Conservation (phyloP, 2,113 vertebrate genomes). For the Stigmatopora argus region DNA sequence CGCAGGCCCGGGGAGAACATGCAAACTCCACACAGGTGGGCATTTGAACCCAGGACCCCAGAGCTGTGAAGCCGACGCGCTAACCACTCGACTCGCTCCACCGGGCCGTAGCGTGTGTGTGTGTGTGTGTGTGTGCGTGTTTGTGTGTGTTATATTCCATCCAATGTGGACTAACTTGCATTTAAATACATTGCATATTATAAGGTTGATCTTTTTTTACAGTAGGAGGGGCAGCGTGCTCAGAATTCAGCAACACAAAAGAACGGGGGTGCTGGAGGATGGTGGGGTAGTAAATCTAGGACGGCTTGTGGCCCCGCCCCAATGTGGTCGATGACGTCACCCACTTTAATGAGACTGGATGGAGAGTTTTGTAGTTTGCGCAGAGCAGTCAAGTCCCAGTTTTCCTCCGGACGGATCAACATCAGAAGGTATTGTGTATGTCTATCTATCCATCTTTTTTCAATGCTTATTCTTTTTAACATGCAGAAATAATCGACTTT, state of each 20-base stretch:
- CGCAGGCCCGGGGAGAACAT: no score
- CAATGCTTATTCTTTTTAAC: neutral
- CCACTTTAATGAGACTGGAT: constrained; percentile 22
- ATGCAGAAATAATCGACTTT: neutral
- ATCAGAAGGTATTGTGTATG: constrained; percentile 27
- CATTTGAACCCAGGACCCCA: no score
- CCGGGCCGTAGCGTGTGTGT: no score
- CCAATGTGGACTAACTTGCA: neutral
- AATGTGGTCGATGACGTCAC: constrained; percentile 36
- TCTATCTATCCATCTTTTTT: neutral
- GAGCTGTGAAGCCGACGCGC: no score
- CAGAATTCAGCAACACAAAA: neutral
- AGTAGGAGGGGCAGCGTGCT: neutral
- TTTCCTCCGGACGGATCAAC: neutral
- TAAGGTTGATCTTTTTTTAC: neutral
- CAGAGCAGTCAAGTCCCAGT: neutral
- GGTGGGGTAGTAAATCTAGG: neutral
- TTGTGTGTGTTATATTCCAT: neutral
- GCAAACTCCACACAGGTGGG: no score
- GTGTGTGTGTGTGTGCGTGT: neutral
- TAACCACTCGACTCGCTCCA: no score
- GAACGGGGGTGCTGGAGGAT: neutral
- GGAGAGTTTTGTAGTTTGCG: constrained; percentile 1
- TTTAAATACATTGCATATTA: neutral
- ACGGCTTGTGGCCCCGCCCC: constrained; percentile 19